These are phyloP conservation scores for Cossypha heuglini DNA, from an alignment of 2,797 vertebrate species.

Conservation along the genomic window DNA sequence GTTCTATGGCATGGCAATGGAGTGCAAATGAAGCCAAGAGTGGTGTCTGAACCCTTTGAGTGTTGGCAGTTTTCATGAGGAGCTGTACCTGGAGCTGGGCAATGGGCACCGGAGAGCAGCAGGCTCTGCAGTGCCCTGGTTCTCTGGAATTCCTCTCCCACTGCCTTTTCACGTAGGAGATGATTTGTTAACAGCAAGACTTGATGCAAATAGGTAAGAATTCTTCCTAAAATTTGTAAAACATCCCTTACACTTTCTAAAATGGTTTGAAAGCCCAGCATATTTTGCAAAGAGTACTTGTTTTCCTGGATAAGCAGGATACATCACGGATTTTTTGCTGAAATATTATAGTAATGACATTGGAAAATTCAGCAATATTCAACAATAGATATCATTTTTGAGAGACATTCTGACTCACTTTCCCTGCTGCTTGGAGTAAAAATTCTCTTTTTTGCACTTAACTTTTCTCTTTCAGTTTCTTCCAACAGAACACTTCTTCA, in stretches of 20 bases:
- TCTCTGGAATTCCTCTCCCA: neutral
- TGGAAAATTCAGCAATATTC: neutral
- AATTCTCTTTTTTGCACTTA: neutral
- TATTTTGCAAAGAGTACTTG: neutral
- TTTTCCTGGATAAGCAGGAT: neutral
- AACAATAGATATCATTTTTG: neutral
- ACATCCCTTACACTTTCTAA: neutral
- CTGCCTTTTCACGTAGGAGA: accelerated
- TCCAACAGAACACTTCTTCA: neutral
- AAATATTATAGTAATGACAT: neutral
- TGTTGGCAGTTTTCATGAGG: neutral
- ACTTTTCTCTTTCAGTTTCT: neutral
- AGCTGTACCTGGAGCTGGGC: neutral
- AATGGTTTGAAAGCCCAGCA: neutral
- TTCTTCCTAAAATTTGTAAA: neutral
- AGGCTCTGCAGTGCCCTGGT: neutral
- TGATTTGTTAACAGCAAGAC: neutral
- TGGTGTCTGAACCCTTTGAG: neutral
- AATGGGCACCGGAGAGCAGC: neutral
- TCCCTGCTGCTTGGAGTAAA: neutral
- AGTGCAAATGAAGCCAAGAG: neutral
- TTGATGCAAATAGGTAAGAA: neutral
- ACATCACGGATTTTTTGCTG: neutral
- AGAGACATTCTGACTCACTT: neutral
- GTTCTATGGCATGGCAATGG: neutral